A percentile compares a stretch with the other conserved stretches of the same genome.
phyloP scores from a whole-genome alignment of 2,888 invertebrate species.

The Prosopocoilus inquinatus region DNA sequence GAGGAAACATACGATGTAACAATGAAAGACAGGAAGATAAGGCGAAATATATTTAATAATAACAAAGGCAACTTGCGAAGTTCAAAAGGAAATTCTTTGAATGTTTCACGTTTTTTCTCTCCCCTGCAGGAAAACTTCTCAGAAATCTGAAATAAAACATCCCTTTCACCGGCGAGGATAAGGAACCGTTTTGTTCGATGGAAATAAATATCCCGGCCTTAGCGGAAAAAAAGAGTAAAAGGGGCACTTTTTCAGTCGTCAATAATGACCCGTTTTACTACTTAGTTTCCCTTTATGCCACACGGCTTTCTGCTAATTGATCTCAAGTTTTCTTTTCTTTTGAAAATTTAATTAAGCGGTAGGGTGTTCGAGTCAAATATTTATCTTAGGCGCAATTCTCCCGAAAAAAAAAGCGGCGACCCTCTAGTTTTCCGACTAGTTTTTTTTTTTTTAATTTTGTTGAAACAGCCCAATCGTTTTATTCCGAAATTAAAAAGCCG shows the following conservation, averaged over 20 bases:
- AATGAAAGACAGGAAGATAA: background rate
- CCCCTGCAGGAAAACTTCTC: background rate
- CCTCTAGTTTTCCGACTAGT: too few relatives aligned
- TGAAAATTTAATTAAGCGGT: background rate
- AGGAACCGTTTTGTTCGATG: background rate
- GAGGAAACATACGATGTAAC: background rate
- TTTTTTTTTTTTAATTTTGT: too few relatives aligned
- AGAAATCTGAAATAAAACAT: constrained; percentile 1
- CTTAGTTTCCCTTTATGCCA: background rate
- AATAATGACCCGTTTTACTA: background rate
- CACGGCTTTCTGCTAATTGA: background rate
- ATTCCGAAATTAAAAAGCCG: too few relatives aligned
- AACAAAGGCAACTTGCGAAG: background rate
- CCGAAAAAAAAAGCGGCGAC: background rate
- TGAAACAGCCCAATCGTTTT: too few relatives aligned
- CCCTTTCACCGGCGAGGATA: background rate
- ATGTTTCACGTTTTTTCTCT: background rate
- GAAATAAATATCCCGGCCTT: background rate
- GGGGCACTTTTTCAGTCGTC: background rate
- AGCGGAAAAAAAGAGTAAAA: background rate
- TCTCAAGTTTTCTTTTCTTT: background rate
- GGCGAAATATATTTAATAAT: background rate
- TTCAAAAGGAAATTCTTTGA: background rate
- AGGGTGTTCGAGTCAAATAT: background rate
- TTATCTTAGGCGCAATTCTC: background rate